phyloP scores from a whole-genome alignment of 2,888 invertebrate species.

The Halictus ligatus region DNA sequence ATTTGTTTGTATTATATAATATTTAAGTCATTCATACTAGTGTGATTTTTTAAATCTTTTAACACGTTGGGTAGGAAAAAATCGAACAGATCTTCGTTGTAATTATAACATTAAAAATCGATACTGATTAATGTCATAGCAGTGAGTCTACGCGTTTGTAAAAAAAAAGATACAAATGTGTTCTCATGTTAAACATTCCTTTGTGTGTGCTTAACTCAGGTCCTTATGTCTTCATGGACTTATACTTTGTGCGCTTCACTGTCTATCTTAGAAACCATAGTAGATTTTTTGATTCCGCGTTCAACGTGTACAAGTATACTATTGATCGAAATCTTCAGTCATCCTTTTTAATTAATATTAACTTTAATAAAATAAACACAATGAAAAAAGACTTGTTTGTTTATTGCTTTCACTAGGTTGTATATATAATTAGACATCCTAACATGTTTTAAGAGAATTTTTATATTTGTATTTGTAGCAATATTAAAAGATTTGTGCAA shows the following conservation, averaged over 20 bases:
- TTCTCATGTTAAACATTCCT: not conserved
- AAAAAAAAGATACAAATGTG: not conserved
- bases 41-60: not conserved
- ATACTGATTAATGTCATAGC: not conserved
- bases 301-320: too few relatives aligned
- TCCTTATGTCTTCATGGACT: not conserved
- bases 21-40: not conserved
- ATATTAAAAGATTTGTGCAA: too few relatives aligned
- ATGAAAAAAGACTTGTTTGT: not conserved
- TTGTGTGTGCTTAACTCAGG: not conserved
- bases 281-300: not conserved
- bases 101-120: not conserved
- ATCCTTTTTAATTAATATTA: not conserved
- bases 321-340: too few relatives aligned
- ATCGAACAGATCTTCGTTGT: not conserved
- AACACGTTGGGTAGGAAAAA: not conserved
- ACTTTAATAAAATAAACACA: not conserved
- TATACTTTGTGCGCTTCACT: too few relatives aligned
- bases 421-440: too few relatives aligned
- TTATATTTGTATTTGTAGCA: not conserved
- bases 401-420: not conserved
- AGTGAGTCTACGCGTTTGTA: not conserved
- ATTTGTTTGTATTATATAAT: conserved; percentile 35
- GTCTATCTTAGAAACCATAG: not conserved
- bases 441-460: not conserved